These are phyloP conservation scores for Apostichopus japonicus DNA, from an alignment of 35 echinoderm and acorn worm genomes.

Conservation along the genomic window DNA sequence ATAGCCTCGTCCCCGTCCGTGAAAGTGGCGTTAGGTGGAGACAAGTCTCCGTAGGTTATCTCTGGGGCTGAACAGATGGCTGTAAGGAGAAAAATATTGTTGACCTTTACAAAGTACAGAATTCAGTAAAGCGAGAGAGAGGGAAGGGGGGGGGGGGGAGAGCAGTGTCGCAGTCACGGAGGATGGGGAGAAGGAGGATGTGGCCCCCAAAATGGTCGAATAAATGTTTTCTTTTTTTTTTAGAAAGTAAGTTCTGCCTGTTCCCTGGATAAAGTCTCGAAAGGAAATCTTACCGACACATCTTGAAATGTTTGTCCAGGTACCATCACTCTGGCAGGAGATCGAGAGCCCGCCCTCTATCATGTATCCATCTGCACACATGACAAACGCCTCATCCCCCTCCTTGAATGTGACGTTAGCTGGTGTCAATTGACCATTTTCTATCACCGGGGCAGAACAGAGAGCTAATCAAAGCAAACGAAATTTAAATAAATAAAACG, in stretches of 20 bases:
- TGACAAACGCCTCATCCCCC: neutral
- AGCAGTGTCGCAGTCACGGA: too few species aligned
- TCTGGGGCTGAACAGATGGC: slow-evolving; percentile 10
- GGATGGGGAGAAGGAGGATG: too few species aligned
- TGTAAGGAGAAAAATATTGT: neutral
- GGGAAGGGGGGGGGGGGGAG: too few species aligned
- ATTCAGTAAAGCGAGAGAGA: too few species aligned
- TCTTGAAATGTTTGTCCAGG: slow-evolving; percentile 7
- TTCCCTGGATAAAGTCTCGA: too few species aligned
- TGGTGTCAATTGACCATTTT: neutral
- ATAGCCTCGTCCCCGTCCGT: neutral
- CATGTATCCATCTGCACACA: neutral
- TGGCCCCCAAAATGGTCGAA: too few species aligned
- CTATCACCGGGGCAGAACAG: neutral
- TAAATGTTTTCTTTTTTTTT: too few species aligned
- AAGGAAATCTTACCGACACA: neutral
- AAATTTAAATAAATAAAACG: neutral
- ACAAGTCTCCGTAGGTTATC: neutral
- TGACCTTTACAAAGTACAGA: neutral
- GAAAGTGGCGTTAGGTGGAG: neutral
- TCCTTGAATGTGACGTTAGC: slow-evolving; percentile 24
- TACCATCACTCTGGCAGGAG: neutral
- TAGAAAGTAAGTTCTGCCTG: too few species aligned
- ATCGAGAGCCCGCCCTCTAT: neutral
- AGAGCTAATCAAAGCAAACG: neutral